A percentile compares a stretch with the other conserved stretches of the same genome.
phyloP scores from a whole-genome alignment of 2,113 vertebrate species.

The Acrocephalus kingi region DNA sequence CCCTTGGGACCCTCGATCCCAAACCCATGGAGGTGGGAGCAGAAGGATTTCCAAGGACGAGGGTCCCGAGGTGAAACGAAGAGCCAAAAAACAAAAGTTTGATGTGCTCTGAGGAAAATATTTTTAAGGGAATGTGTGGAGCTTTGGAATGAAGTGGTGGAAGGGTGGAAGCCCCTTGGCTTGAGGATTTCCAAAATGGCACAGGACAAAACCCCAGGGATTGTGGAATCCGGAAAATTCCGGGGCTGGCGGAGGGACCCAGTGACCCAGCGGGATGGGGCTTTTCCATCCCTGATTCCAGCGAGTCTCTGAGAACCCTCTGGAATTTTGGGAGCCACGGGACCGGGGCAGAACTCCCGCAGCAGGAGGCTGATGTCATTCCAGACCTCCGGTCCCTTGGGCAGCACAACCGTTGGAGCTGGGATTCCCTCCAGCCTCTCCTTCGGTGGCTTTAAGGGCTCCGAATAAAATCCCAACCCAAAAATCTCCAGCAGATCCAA shows the following conservation, averaged over 20 bases:
- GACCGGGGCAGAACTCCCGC: not conserved
- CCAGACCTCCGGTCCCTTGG: constrained; percentile 4
- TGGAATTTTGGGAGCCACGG: not conserved
- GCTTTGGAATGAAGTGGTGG: not conserved
- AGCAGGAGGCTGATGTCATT: not conserved
- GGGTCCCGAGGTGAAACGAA: not conserved
- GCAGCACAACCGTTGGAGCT: not conserved
- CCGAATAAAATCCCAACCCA: not conserved
- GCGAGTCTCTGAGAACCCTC: not conserved
- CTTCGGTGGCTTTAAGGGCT: not conserved
- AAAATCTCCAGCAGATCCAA: not conserved
- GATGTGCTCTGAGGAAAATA: not conserved
- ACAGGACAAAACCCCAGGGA: not conserved
- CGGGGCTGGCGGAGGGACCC: not conserved
- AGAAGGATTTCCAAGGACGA: not conserved
- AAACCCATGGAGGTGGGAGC: not conserved
- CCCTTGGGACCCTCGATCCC: rapidly evolving
- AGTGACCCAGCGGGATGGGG: not conserved
- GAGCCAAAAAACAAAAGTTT: not conserved
- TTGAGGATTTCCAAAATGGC: not conserved
- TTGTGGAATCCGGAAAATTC: not conserved
- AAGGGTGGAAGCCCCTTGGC: not conserved
- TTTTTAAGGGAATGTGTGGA: not conserved
- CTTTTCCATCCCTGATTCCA: constrained; percentile 14
- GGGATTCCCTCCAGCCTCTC: constrained; percentile 41